phyloP scores from a whole-genome alignment of 37 sponge, comb jelly and placozoan species.

The Halisarca cf. caerulea region DNA sequence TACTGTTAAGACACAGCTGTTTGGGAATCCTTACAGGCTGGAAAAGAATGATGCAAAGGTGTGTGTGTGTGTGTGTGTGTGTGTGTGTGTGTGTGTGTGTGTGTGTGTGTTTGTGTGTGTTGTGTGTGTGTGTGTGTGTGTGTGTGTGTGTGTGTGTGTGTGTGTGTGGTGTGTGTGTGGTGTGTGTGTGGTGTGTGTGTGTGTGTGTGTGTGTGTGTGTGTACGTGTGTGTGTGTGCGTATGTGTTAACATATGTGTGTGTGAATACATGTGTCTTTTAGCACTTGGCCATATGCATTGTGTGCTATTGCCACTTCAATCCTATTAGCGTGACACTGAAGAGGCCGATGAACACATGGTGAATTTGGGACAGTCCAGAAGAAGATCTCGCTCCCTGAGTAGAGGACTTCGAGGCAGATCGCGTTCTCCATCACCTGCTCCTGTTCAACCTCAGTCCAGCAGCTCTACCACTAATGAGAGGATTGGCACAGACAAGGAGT shows the following conservation, averaged over 20 bases:
- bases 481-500: background rate
- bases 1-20: conserved; percentile 84
- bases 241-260: no score
- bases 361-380: conserved; percentile 14
- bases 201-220: no score
- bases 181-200: no score
- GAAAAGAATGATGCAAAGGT: conserved; percentile 75
- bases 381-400: background rate
- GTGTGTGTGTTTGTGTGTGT: no score
- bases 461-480: background rate
- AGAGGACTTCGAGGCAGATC: background rate
- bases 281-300: no score
- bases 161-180: no score
- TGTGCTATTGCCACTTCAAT: background rate
- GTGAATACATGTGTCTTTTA: no score
- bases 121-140: no score
- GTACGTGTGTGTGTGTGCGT: no score
- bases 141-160: no score
- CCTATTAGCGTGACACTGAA: conserved; percentile 13
- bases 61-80: background rate
- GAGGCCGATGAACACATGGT: conserved; percentile 84
- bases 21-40: conserved; percentile 92
- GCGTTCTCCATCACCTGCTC: background rate
- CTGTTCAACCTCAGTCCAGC: background rate
- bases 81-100: no score